Base-by-base conservation (phyloP, 2,113 vertebrate species). In the Hydropotes inermis region DNA sequence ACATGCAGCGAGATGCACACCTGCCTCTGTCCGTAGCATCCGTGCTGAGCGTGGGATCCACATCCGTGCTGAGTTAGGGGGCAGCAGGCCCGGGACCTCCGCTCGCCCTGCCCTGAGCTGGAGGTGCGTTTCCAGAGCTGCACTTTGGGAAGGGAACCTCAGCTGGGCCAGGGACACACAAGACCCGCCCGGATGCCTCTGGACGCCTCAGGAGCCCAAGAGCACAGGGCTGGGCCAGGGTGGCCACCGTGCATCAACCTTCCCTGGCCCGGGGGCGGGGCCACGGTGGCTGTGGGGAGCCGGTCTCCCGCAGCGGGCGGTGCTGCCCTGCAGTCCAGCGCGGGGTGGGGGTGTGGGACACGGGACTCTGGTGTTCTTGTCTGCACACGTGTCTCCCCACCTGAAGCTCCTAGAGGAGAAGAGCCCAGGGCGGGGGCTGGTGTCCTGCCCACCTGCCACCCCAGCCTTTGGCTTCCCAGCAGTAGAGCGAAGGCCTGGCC, bases 291-390 rank as follows among this genome's bases (percentile, higher is more conserved):
- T 19, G 2, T 17, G 27, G 43, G 76, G 16, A 79, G 43, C 14
- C 13, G 6, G 23, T 43, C 13, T 76, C 70, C 39, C 0, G 74
- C 3, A 7, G 74, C 0, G 0, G 23, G 74, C 33, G 13, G 39
- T 45, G 39, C 39, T 25, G 70, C 70, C 70, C 23, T 43, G 11
- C 43, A 47, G 76, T 14, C 76, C 27, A 9, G 43, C 25, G 12
- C 25, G 15, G 13, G 74, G n/a, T n/a, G n/a, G 74, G 39, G 0
- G 15, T 19, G 4, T 33, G 61, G 61, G n/a, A 70, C 70, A 58
- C 23, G 57, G 57, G 57, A 58, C 21, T 15, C 11, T 64, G 61
- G 1, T 16, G 33, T n/a, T n/a, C 30, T 17, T 45, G 3, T 30
- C 64, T 52, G 33, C 74, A 43, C 9, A 11, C 4, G 0, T 5